Evolutionary conservation across 2,113 vertebrate genomes (phyloP), one percentile per base, ranked within the genome.

Genomic region (Lagopus muta): DNA sequence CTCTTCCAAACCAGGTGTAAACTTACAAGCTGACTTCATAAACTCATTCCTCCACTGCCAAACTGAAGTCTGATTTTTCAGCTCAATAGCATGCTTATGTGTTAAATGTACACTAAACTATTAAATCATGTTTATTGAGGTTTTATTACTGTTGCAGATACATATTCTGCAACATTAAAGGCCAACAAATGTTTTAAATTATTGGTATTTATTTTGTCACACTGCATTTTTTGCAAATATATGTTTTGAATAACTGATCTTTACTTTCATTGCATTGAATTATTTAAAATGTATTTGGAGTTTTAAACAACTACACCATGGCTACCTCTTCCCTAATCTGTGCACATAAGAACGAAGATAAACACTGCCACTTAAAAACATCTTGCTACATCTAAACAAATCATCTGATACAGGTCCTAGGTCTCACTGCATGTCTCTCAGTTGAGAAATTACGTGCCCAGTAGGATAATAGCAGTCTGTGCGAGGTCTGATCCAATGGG

Each of bases 191-290:
- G 43, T 70, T 94, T 83, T 92, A 22, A 77, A 91, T 95, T 92
- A 94, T 92, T 83, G 60, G 75, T 72, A 96, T 95, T 92, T 94
- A 70, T 89, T 96, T 94, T 94, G 72, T 92, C 88, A 83, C 91
- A 88, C 32, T 88, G 28, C 28, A 10, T 48, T 66, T 77, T 88
- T 80, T 72, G 13, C 27, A 94, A 90, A 78, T 80, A 88, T 61
- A 69, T 72, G 79, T 83, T 96, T 84, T 91, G 30, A 93, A 78
- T 90, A 90, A 86, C 69, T 67, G 43, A 94, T 95, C 61, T 92
- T 94, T 92, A 87, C 64, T 95, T 94, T 78, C 90, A 61, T 90
- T 86, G 86, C 80, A 84, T 60, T 40, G 62, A 83, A 94, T 84
- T 88, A 94, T 95, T 96, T 93, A 91, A 95, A 96, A 88, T 21